Evolutionary conservation across 2,797 vertebrate genomes (phyloP).

Genomic region (Urocyon cinereoargenteus): DNA sequence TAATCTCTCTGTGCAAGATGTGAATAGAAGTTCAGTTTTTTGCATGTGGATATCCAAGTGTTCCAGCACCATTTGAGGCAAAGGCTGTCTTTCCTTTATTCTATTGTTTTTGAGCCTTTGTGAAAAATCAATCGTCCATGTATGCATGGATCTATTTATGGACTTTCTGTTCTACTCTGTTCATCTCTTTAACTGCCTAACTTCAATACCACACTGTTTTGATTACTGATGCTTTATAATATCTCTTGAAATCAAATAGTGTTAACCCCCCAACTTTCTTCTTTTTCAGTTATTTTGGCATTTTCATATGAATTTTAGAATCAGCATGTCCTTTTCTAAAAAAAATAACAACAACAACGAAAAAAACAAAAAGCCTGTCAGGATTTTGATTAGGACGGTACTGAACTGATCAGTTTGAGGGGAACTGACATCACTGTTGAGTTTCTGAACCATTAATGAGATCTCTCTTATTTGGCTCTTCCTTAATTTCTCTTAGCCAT

Average conservation of each 20-base stretch:
- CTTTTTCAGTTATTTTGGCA: not conserved
- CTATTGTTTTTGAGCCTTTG: not conserved
- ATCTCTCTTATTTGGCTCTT: not conserved
- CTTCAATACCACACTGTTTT: not conserved
- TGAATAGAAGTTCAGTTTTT: not conserved
- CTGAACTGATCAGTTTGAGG: not conserved
- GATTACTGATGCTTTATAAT: not conserved
- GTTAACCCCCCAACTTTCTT: not conserved
- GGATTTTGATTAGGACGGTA: not conserved
- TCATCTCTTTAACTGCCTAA: not conserved
- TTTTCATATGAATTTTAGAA: constrained; percentile 44
- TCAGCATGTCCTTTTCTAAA: not conserved
- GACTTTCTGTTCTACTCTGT: not conserved
- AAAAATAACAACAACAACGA: not conserved
- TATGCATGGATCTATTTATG: not conserved
- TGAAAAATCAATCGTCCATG: not conserved
- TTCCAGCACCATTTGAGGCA: not conserved
- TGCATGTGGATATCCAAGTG: not conserved
- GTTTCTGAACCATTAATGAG: not conserved
- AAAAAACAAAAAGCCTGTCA: not conserved
- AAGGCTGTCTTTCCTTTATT: not conserved
- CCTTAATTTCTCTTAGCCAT: not conserved
- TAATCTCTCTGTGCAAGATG: not conserved
- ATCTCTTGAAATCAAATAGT: not conserved
- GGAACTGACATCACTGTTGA: not conserved